These are phyloP conservation scores for Potorous gilbertii DNA, from an alignment of 2,797 vertebrate genomes.

Conservation along the genomic window DNA sequence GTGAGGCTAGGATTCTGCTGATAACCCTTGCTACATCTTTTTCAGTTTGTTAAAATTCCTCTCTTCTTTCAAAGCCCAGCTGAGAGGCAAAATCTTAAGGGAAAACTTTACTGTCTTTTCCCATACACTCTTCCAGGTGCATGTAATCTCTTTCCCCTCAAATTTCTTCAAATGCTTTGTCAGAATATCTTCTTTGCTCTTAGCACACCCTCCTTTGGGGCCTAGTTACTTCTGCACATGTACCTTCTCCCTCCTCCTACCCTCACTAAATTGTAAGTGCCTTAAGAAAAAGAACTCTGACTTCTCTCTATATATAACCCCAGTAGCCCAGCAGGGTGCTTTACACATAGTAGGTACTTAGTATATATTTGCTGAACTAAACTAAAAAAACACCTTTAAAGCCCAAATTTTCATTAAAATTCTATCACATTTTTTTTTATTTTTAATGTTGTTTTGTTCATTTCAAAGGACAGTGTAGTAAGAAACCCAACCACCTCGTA, in stretches of 20 bases:
- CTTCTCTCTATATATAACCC: not conserved
- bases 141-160: not conserved
- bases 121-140: not conserved
- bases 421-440: not conserved
- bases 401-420: slow-evolving; percentile 16
- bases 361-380: not conserved
- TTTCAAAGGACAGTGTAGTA: not conserved
- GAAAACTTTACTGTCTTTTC: not conserved
- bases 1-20: not conserved
- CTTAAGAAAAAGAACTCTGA: not conserved
- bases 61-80: not conserved
- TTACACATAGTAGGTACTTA: not conserved
- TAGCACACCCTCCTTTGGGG: not conserved
- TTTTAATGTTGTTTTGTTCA: not conserved
- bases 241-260: not conserved
- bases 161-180: not conserved
- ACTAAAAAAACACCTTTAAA: not conserved
- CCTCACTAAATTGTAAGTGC: not conserved
- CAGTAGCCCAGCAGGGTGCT: not conserved
- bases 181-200: not conserved
- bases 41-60: not conserved
- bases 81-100: not conserved
- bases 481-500: not conserved
- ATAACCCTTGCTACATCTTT: not conserved
- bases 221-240: not conserved